phyloP scores from a whole-genome alignment of 1,140 invertebrate genomes.

The Procambarus virginalis region DNA sequence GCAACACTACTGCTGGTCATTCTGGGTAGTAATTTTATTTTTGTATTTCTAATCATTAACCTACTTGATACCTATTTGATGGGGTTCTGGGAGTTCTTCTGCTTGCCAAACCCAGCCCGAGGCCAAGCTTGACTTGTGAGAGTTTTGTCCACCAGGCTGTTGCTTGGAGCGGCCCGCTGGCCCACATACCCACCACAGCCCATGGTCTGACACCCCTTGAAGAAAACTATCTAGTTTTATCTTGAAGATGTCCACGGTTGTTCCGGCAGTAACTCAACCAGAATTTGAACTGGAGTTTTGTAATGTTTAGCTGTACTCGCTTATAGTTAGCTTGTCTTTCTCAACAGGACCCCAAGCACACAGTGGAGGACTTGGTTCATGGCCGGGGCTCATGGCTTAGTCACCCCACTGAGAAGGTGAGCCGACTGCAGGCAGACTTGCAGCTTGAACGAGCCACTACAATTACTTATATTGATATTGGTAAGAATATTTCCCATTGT shows the following conservation, averaged over 20 bases:
- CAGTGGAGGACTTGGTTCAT: conserved; percentile 38
- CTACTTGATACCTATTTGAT: too few species aligned
- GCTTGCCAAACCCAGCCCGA: too few species aligned
- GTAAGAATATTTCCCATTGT: neutral
- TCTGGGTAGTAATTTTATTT: too few species aligned
- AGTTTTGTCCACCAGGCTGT: too few species aligned
- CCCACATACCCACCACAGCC: neutral
- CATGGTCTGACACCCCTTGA: neutral
- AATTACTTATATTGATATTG: conserved; percentile 51
- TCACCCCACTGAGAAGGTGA: conserved; percentile 20
- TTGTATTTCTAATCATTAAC: too few species aligned
- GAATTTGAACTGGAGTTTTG: neutral
- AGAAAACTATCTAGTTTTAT: neutral
- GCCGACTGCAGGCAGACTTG: conserved; percentile 33
- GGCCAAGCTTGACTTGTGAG: neutral
- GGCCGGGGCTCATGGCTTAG: conserved; percentile 48
- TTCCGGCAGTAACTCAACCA: neutral
- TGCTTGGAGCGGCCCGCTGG: neutral
- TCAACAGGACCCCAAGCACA: conserved; percentile 42
- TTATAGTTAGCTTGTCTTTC: neutral
- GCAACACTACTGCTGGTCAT: too few species aligned
- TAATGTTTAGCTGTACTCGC: neutral
- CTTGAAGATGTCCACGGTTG: neutral
- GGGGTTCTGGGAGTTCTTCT: too few species aligned
- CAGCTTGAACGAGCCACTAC: conserved; percentile 41